Evolutionary conservation across 2,113 vertebrate genomes (phyloP), one percentile per base, ranked within the genome.

Genomic region (Phylloscopus whistleri): DNA sequence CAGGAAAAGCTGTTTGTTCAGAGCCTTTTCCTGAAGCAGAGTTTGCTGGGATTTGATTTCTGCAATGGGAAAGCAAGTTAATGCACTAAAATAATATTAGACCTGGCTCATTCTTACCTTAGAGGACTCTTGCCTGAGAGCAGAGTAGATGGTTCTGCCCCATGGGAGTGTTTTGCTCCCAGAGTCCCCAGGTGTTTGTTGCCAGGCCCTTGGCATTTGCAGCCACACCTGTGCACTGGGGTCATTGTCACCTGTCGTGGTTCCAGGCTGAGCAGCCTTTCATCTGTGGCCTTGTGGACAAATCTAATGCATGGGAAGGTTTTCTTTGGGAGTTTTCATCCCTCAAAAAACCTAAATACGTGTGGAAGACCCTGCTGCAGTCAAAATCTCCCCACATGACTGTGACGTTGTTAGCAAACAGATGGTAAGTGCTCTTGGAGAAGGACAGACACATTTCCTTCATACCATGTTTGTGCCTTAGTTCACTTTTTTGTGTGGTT

Each of bases 1-100:
- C 81, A 94, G 62, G 16, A 84, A 62, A 64, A 84, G 92, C 82
- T 78, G 21, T 17, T 97, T 83, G 58, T 85, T 74, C 64, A 72
- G 59, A 66, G 56, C 16, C 1, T 62, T 68, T 78, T 96, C 89
- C 95, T 35, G 41, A 55, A 92, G 63, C 72, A 67, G 37, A 77
- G 26, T 52, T 83, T 64, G 56, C 89, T 91, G 22, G 66, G 77
- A 53, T 85, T 80, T 88, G 48, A 53, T 68, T 84, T 68, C 58
- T 68, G 55, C 55, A n/a, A 10, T 31, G 37, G 30, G 48, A 41
- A 85, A 69, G 37, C 77, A 73, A 59, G 52, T 84, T 87, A 85
- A 68, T 73, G 79, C 60, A 48, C 72, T 64, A 16, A 49, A 69
- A 68, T 26, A 18, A 13, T 56, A 8, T 51, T 62, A 77, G 83